phyloP scores from a whole-genome alignment of 2,888 invertebrate genomes.

The Epinotia brunnichana region DNA sequence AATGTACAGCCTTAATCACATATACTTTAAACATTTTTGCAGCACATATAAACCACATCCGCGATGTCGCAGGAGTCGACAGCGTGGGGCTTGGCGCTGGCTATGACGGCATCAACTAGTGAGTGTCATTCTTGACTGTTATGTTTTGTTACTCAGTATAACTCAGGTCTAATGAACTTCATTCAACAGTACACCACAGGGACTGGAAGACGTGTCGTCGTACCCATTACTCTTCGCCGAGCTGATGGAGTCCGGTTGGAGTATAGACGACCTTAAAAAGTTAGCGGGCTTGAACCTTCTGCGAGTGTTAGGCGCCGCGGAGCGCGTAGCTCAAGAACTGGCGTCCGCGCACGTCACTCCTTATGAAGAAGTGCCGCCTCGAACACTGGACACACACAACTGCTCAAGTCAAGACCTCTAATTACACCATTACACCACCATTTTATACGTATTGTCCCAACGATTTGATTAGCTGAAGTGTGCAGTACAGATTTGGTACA shows the following conservation, averaged over 20 bases:
- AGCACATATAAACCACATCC: constrained; percentile 96
- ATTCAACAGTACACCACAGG: constrained; percentile 88
- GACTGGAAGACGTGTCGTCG: constrained; percentile 90
- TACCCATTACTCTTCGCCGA: constrained; percentile 91
- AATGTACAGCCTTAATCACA: neutral
- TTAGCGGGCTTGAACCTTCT: constrained; percentile 90
- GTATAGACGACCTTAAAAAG: constrained; percentile 89
- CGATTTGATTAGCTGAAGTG: neutral
- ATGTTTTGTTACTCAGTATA: neutral
- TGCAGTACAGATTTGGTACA: neutral
- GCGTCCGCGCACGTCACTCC: constrained; percentile 88
- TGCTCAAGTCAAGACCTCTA: constrained; percentile 86
- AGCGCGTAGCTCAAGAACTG: constrained; percentile 88
- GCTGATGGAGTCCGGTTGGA: constrained; percentile 91
- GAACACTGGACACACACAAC: constrained; percentile 84
- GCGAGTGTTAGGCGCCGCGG: constrained; percentile 88
- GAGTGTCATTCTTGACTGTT: constrained; percentile 75
- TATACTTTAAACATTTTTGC: constrained; percentile 60
- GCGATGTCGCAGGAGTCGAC: constrained; percentile 93
- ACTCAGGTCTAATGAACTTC: neutral
- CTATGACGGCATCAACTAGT: constrained; percentile 96
- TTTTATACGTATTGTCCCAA: neutral
- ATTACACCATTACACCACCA: constrained; percentile 39
- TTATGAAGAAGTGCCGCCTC: constrained; percentile 87
- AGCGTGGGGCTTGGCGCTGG: constrained; percentile 95